A percentile compares a stretch with the other conserved stretches of the same genome.
Evolutionary conservation across 2,888 invertebrate species (phyloP).

Genomic region (Spilarctia lutea): DNA sequence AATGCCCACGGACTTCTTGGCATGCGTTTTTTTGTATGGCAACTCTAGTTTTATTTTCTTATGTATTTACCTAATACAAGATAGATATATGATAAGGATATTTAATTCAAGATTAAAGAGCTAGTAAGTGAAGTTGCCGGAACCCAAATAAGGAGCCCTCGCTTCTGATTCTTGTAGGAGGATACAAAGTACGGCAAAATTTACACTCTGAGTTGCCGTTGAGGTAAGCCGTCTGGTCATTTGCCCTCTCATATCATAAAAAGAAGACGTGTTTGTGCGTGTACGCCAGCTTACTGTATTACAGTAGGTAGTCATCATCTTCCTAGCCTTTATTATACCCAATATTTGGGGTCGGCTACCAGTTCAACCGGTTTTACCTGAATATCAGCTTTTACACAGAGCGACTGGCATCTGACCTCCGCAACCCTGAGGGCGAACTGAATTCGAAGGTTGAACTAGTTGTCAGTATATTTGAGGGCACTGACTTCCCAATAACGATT

Average conservation of each 20-base stretch:
- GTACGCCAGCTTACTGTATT: not conserved
- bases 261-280: not conserved
- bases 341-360: too few species aligned
- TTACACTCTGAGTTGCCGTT: not conserved
- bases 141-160: not conserved
- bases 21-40: not conserved
- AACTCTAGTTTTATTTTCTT: not conserved
- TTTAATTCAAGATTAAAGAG: too few species aligned
- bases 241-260: not conserved
- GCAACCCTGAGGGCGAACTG: too few species aligned
- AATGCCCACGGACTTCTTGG: not conserved
- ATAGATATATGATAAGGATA: too few species aligned
- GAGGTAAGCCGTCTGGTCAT: not conserved
- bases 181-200: not conserved
- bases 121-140: not conserved
- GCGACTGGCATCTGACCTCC: too few species aligned
- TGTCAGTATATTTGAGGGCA: too few species aligned
- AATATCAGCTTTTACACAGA: too few species aligned
- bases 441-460: too few species aligned
- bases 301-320: too few species aligned
- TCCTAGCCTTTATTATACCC: too few species aligned
- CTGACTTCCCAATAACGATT: too few species aligned
- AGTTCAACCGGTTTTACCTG: too few species aligned
- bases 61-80: not conserved
- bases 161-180: not conserved